Percentiles rank a stretch among this genome's conserved stretches.
phyloP scores from a whole-genome alignment of 2,888 invertebrate species.

The Orthosia gracilis region DNA sequence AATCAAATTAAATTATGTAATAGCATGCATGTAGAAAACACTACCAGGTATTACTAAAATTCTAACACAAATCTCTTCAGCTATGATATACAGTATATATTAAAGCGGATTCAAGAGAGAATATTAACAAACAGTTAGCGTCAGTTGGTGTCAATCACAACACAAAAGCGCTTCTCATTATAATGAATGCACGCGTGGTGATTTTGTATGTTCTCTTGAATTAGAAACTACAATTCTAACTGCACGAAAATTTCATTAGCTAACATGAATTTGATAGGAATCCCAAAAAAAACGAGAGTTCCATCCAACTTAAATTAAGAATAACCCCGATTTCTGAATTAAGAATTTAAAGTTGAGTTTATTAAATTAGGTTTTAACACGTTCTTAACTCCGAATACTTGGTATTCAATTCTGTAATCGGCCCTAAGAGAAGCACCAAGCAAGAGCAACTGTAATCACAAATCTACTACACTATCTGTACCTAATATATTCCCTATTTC shows the following conservation, averaged over 20 bases:
- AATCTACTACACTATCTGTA: background rate
- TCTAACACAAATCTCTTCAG: background rate
- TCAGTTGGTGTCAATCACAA: conserved; percentile 3
- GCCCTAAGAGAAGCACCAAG: too few relatives aligned
- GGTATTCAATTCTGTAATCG: too few relatives aligned
- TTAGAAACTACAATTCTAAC: background rate
- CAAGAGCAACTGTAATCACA: background rate
- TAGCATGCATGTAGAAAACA: background rate
- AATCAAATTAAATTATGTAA: background rate
- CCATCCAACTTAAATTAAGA: too few relatives aligned
- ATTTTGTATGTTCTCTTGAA: background rate
- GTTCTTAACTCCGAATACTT: too few relatives aligned
- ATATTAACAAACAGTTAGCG: background rate
- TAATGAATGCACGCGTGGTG: background rate
- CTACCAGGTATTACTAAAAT: background rate
- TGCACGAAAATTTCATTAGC: background rate
- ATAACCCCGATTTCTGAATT: too few relatives aligned
- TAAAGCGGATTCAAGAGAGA: background rate
- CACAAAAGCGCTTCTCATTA: background rate
- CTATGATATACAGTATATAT: background rate
- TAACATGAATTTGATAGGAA: too few relatives aligned
- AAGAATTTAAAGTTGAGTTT: too few relatives aligned
- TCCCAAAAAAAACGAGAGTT: too few relatives aligned
- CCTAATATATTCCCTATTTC: too few relatives aligned
- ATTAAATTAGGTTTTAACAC: too few relatives aligned